These are phyloP conservation scores for Drosophila anomelani DNA, from an alignment of 2,888 invertebrate species.

Conservation along the genomic window DNA sequence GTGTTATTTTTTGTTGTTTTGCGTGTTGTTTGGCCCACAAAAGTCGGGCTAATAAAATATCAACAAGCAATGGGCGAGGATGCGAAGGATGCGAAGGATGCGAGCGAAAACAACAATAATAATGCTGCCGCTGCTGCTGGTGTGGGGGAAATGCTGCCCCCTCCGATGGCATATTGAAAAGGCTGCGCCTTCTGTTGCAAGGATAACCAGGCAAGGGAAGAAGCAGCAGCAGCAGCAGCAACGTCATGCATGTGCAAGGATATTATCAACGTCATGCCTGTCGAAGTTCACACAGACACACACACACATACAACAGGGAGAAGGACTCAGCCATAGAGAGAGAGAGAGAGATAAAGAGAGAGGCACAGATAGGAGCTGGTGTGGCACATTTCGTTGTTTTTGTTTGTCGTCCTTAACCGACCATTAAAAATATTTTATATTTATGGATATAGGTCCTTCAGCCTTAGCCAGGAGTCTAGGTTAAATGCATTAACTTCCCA, in stretches of 20 bases:
- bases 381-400: constrained; percentile 57
- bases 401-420: constrained; percentile 48
- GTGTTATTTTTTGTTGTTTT: constrained; percentile 36
- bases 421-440: constrained; percentile 68
- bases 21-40: constrained; percentile 42
- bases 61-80: constrained; percentile 66
- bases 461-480: constrained; percentile 13
- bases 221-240: constrained; percentile 51
- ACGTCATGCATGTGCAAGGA: constrained; percentile 82
- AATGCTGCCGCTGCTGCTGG: constrained; percentile 11
- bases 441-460: constrained; percentile 48
- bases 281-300: constrained; percentile 47
- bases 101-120: constrained; percentile 41
- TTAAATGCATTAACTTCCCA: constrained; percentile 61
- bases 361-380: constrained; percentile 30
- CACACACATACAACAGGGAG: constrained; percentile 30
- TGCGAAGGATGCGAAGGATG: constrained; percentile 36
- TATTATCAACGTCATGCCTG: constrained; percentile 82
- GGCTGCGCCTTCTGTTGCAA: constrained; percentile 52
- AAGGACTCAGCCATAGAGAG: constrained; percentile 7
- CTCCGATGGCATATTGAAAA: constrained; percentile 60
- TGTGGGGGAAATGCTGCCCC: constrained; percentile 17
- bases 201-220: constrained; percentile 35
- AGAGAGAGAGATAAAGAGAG: constrained; percentile 28
- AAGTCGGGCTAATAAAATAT: constrained; percentile 69